Base-by-base conservation (phyloP, 2,888 invertebrate genomes). In the Galeruca laticollis region DNA sequence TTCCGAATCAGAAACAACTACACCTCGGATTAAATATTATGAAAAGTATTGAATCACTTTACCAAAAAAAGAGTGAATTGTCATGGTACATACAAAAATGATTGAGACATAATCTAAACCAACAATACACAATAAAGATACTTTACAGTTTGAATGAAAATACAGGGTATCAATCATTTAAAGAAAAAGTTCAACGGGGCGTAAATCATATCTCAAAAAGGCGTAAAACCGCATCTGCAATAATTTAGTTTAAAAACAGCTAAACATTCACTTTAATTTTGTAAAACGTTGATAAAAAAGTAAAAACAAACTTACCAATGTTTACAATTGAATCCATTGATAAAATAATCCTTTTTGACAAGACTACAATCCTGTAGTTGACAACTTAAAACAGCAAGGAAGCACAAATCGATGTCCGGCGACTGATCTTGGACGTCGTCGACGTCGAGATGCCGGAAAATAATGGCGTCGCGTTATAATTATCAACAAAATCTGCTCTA, bases 321-420 rank as follows among this genome's bases (percentile, higher is more conserved):
- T 57, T 57, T 57, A 57, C 35, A 33, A 57, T 33, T 35, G 15
- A n/a, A 15, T 57, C 56, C 56, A 57, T 57, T 57, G 56, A 57
- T 57, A 57, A 57, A 35, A 11, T 15, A 35, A 33, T 18, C 35
- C 10, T 33, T 40, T 40, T 31, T 57, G 56, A 56, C 35, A 56
- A 35, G 56, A 5, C 52, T 13, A 52, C 26, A 6, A 8, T 54
- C 21, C 26, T 21, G 52, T 57, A 57, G 56, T 35, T 57, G 35
- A 35, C 18, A 35, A 15, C 18, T 13, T n/a, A n/a, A 6, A 31
- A 35, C 56, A n/a, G 35, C 35, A 57, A 35, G 33, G 35, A 57
- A 35, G 56, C 56, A 57, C 56, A 35, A 18, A 57, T 57, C 56
- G 56, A 57, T 54, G 52, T 54, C 21, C 52, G 26, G 20, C 52